Evolutionary conservation across 2,888 invertebrate species (phyloP).

Genomic region (Podotricha telesiphe): DNA sequence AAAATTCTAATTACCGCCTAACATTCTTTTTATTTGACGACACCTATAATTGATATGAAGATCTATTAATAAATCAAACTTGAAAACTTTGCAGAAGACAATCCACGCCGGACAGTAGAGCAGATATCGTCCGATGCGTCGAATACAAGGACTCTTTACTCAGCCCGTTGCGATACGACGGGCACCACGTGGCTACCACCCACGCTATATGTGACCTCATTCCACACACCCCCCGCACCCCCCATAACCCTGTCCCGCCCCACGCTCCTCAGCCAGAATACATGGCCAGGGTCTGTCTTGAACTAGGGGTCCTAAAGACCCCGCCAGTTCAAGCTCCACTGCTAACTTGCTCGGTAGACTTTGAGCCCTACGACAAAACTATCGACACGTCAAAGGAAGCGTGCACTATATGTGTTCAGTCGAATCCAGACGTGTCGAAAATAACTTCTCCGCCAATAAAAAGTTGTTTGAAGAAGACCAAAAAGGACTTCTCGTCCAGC

Average conservation of each 20-base stretch:
- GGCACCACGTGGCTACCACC: constrained; percentile 51
- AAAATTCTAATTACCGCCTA: no score
- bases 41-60: no score
- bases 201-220: constrained; percentile 75
- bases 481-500: constrained; percentile 61
- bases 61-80: no score
- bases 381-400: constrained; percentile 66
- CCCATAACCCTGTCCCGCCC: constrained; percentile 15
- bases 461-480: constrained; percentile 74
- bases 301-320: constrained; percentile 72
- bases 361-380: constrained; percentile 65
- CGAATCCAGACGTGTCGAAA: constrained; percentile 72
- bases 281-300: constrained; percentile 81
- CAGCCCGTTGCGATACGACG: constrained; percentile 58
- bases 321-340: constrained; percentile 56
- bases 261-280: constrained; percentile 55
- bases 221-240: constrained; percentile 49
- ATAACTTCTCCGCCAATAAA: constrained; percentile 72
- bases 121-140: constrained; percentile 78
- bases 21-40: no score
- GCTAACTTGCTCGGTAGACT: constrained; percentile 66
- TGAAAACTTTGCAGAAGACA: constrained; percentile 54
- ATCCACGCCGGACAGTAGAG: constrained; percentile 70
- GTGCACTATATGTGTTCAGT: constrained; percentile 72
- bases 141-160: constrained; percentile 67